Evolutionary conservation across 1,140 invertebrate species (phyloP), one percentile per base, ranked within the genome.

Genomic region (Aphelinus certus): DNA sequence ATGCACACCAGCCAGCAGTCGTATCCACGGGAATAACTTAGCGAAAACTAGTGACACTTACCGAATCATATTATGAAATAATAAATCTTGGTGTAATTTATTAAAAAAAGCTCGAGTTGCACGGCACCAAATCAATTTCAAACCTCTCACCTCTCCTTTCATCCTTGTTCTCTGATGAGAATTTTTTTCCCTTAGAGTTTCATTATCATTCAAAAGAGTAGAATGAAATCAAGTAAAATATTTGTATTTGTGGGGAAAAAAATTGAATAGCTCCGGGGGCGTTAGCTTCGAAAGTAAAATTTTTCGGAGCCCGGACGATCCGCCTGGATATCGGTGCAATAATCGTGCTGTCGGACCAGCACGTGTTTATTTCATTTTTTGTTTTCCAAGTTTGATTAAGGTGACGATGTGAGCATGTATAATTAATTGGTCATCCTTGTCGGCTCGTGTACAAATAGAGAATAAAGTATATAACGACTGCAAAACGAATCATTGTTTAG

Each of bases 1-100:
- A 76, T 82, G 85, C 84, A 84, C 83, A 86, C 83, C 85, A 86
- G 81, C 83, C 83, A 83, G 80, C 80, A 80, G 4, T 84, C 84
- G 85, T 83, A 83, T 84, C 82, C 84, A 85, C 78, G 73, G 77
- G 69, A 79, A 67, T 66, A 79, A 80, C 68, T 78, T 83, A 83
- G 82, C 66, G 70, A 80, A 82, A 79, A 82, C 79, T 85, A 85
- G 83, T 82, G 79, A 82, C 79, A 81, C 80, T 72, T 74, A 80
- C 74, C 81, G 80, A 83, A 82, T 81, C 80, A 79, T 79, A 82
- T 26, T 67, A 78, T 60, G 76, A 74, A 79, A 79, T 76, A 76
- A 79, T 81, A 76, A 74, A 76, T 71, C 79, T 84, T 84, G 80
- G 77, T 87, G 84, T 85, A 84, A 85, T 85, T 86, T 86, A 85